These are phyloP conservation scores for Hipparchia sbordonii DNA, from an alignment of 2,888 invertebrate species.

Conservation along the genomic window DNA sequence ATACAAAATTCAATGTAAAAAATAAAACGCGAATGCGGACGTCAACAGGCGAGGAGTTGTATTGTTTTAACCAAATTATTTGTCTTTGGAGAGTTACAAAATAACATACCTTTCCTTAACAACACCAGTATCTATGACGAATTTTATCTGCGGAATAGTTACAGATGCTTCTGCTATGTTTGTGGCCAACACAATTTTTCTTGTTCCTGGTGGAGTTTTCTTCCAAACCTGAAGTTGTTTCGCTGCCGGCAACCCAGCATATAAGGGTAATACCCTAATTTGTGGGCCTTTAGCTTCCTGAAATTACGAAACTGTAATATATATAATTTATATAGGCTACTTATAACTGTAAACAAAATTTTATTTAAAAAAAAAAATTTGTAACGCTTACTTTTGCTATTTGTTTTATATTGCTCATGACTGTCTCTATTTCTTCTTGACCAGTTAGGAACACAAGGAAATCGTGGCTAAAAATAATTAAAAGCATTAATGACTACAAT, in stretches of 20 bases:
- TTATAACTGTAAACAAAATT: neutral
- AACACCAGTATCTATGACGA: slow-evolving; percentile 95
- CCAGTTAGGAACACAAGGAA: slow-evolving; percentile 97
- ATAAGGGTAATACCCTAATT: slow-evolving; percentile 92
- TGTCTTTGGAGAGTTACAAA: neutral
- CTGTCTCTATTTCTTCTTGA: slow-evolving; percentile 97
- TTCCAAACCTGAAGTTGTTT: slow-evolving; percentile 95
- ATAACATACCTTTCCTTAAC: slow-evolving; percentile 90
- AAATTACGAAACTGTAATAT: slow-evolving; percentile 51
- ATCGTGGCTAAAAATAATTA: slow-evolving; percentile 87
- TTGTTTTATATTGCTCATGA: slow-evolving; percentile 88
- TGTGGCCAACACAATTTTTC: slow-evolving; percentile 97
- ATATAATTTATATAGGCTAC: slow-evolving; percentile 35
- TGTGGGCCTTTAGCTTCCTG: slow-evolving; percentile 85
- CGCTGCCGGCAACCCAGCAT: slow-evolving; percentile 93
- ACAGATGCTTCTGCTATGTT: slow-evolving; percentile 99
- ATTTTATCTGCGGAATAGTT: slow-evolving; percentile 95
- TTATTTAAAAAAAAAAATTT: neutral
- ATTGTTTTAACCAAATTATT: too few relatives aligned
- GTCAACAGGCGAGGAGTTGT: too few relatives aligned
- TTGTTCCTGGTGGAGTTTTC: slow-evolving; percentile 86
- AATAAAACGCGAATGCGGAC: too few relatives aligned
- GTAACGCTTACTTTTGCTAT: slow-evolving; percentile 84
- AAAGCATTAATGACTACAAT: neutral
- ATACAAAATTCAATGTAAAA: too few relatives aligned